Conservation (phyloP, 2,797 vertebrate genomes). For the Phrynocephalus forsythii region DNA sequence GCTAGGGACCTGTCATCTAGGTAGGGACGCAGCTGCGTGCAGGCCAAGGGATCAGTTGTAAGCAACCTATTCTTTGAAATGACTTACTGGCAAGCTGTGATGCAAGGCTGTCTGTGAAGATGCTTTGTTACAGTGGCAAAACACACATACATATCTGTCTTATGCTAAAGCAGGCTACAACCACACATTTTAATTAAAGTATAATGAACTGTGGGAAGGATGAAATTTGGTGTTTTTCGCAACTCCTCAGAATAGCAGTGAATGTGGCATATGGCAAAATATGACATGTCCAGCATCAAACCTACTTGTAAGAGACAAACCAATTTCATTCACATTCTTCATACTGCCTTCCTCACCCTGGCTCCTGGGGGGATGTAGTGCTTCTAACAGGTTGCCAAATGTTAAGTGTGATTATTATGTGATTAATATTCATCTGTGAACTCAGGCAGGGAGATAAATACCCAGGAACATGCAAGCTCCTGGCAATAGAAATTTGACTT, state of each 20-base stretch:
- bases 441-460: neutral
- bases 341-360: too few relatives aligned
- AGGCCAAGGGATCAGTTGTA: too few relatives aligned
- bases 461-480: neutral
- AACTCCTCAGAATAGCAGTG: neutral
- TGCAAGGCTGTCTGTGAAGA: neutral
- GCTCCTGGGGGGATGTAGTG: neutral
- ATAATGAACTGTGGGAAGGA: neutral
- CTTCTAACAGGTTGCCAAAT: neutral
- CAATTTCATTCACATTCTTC: neutral
- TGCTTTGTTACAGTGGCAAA: neutral
- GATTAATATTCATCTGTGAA: slow-evolving; percentile 14
- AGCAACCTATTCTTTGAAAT: too few relatives aligned
- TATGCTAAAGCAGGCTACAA: neutral
- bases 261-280: neutral
- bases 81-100: neutral
- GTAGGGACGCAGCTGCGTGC: too few relatives aligned
- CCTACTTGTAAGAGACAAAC: neutral
- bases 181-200: neutral
- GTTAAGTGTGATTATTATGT: neutral
- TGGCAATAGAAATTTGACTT: neutral
- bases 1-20: too few relatives aligned
- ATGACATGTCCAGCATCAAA: neutral
- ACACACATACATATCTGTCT: neutral
- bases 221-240: neutral